Evolutionary conservation across 2,113 vertebrate species (phyloP).

Genomic region (Cephalophus harveyi): DNA sequence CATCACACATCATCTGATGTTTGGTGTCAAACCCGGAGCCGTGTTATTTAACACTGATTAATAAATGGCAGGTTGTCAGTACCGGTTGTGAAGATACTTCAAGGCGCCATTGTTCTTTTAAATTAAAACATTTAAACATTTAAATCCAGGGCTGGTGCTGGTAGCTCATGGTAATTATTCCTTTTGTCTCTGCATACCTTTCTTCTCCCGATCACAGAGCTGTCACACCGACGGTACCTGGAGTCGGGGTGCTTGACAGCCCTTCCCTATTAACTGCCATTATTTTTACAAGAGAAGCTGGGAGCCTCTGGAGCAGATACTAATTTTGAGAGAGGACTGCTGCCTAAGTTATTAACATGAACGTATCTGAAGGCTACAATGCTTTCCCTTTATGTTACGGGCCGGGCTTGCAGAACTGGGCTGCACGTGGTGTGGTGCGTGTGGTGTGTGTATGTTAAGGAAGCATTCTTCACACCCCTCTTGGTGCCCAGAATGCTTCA

Average conservation of each 20-base stretch:
- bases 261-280: constrained; percentile 74
- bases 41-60: constrained; percentile 60
- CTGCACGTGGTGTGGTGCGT: fast-evolving
- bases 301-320: constrained; percentile 64
- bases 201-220: constrained; percentile 72
- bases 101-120: constrained; percentile 81
- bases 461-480: no score
- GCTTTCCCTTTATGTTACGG: constrained; percentile 24
- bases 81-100: constrained; percentile 69
- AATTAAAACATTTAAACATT: constrained; percentile 85
- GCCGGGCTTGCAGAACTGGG: neutral
- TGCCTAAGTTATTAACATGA: constrained; percentile 61
- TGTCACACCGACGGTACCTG: constrained; percentile 77
- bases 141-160: constrained; percentile 80
- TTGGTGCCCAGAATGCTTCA: fast-evolving
- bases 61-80: constrained; percentile 79
- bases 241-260: constrained; percentile 69
- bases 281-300: constrained; percentile 61
- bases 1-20: constrained; percentile 60
- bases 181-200: constrained; percentile 78
- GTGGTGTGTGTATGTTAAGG: neutral
- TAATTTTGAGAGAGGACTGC: constrained; percentile 70
- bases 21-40: constrained; percentile 70
- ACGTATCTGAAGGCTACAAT: neutral
- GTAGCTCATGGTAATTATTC: constrained; percentile 79